These are phyloP conservation scores for Apteryx mantelli DNA, from an alignment of 2,113 vertebrate species.

Conservation along the genomic window DNA sequence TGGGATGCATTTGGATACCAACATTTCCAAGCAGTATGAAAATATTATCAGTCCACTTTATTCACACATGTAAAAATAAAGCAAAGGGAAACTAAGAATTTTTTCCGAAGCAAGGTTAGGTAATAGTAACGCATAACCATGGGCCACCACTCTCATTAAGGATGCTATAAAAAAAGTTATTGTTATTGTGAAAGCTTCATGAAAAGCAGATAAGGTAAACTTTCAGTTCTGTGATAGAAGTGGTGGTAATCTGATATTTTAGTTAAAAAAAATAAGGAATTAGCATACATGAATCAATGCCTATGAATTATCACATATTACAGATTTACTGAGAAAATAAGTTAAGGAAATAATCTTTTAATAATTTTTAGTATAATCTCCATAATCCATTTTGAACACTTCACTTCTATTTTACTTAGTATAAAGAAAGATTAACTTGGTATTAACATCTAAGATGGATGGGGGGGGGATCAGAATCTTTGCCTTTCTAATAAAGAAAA, in stretches of 20 bases:
- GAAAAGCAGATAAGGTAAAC: background rate
- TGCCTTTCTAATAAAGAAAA: background rate
- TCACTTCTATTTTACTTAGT: background rate
- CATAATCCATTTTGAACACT: constrained; percentile 7
- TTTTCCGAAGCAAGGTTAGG: background rate
- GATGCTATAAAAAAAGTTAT: background rate
- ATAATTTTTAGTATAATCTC: background rate
- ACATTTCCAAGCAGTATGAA: background rate
- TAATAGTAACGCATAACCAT: background rate
- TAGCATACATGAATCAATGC: background rate
- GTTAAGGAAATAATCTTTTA: background rate
- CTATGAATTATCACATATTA: background rate
- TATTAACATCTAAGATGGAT: constrained; percentile 3
- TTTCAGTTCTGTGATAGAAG: background rate
- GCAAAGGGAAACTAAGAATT: background rate
- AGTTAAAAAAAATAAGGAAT: background rate
- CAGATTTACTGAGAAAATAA: background rate
- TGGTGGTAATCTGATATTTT: background rate
- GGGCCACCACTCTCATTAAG: background rate
- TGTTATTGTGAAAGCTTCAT: background rate
- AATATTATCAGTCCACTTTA: too few species aligned
- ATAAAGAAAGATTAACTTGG: constrained; percentile 12
- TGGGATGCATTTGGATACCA: background rate
- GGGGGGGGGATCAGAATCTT: background rate
- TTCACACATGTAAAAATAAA: background rate